Evolutionary conservation across 2,113 vertebrate species (phyloP).

Genomic region (Microtus ochrogaster): DNA sequence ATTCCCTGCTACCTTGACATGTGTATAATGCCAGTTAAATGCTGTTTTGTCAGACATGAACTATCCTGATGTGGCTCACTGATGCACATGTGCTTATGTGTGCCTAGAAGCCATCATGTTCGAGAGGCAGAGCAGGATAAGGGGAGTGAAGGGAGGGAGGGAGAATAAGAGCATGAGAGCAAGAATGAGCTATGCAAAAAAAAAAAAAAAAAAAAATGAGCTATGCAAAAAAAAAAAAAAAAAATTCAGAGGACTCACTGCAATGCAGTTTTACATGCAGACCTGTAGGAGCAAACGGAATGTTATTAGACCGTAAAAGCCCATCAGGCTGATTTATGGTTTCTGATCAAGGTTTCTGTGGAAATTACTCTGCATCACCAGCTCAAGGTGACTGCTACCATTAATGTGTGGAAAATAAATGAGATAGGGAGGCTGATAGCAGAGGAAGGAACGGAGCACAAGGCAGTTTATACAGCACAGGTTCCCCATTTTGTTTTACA

Average conservation of each 20-base stretch:
- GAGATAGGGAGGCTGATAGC: constrained; percentile 87
- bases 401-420: constrained; percentile 92
- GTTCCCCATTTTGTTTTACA: constrained; percentile 89
- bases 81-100: neutral
- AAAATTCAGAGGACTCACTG: constrained; percentile 81
- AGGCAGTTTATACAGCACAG: constrained; percentile 87
- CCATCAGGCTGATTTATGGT: constrained; percentile 93
- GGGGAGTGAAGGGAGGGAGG: neutral
- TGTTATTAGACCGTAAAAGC: constrained; percentile 93
- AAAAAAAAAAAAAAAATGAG: constrained; percentile 47
- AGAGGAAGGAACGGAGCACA: constrained; percentile 85
- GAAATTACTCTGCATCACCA: constrained; percentile 91
- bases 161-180: neutral
- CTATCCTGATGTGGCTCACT: neutral
- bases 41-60: neutral
- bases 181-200: neutral
- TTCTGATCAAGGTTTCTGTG: constrained; percentile 93
- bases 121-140: neutral
- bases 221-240: constrained; percentile 21
- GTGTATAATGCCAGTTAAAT: neutral
- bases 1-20: neutral
- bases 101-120: neutral
- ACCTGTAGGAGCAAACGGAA: constrained; percentile 89
- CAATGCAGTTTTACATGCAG: constrained; percentile 90
- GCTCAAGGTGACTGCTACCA: constrained; percentile 93